Base-by-base conservation (phyloP, 2,888 invertebrate genomes). In the Matsumyia berberina region DNA sequence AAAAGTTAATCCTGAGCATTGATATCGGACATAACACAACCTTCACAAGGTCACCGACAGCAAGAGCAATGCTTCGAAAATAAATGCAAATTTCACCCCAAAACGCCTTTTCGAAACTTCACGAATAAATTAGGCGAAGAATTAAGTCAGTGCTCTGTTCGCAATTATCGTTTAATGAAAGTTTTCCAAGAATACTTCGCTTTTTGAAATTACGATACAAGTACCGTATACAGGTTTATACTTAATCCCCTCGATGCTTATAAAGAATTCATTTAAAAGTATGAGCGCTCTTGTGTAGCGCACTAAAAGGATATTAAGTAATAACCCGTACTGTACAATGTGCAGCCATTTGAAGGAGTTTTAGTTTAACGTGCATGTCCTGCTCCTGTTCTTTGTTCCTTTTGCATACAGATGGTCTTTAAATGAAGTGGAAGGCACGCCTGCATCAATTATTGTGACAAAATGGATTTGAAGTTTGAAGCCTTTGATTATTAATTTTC, bases 241-340 rank as follows among this genome's bases (percentile, higher is more conserved):
- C 17, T 33, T 33, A 51, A 35, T 51, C 51, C 15, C 15, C 15
- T 37, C 66, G 51, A 51, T 51, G 51, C 66, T 51, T n/a, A 66
- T 66, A 51, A 66, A 67, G 39, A 67, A 67, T 67, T 67, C 66
- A 67, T 53, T 39, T 17, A n/a, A 67, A 53, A 37, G 24, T 53
- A 67, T 15, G 17, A 39, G 39, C 15, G n/a, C 53, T 33, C 66
- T 39, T 39, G 49, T 37, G 37, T 24, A 24, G 24, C 24, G 29
- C 24, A 17, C 53, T 15, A 39, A 67, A 15, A 67, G 15, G 39
- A 29, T 51, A 49, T 53, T 15, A n/a, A 9, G 9, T 11, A 35
- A 57, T 17, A 35, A 17, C 19, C 15, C n/a, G 2, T 1, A 5
- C 15, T 19, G 2, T 1, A 5, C 35, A 37, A 19, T 35, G 19